Percentiles rank a stretch among this genome's conserved stretches.
Conservation (phyloP, 2,113 vertebrate genomes). For the Pseudorhombus dupliciocellatus region DNA sequence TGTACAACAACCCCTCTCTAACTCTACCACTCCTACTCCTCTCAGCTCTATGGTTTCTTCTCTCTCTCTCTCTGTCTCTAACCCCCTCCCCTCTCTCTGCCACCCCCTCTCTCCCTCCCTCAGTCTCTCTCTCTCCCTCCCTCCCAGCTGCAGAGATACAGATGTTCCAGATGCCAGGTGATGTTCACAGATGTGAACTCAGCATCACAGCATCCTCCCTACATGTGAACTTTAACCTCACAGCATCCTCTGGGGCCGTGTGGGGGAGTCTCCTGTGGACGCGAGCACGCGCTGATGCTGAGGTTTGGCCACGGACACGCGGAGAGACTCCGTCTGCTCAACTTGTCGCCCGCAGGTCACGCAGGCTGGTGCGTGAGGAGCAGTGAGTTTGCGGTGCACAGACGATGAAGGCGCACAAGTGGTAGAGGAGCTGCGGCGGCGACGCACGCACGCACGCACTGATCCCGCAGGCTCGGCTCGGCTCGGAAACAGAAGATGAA, state of each 20-base stretch:
- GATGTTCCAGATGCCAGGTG: slow-evolving; percentile 16
- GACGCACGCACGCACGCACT: neutral
- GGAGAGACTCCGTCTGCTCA: neutral
- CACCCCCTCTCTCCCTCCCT: neutral
- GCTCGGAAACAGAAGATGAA: slow-evolving; percentile 78
- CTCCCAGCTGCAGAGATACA: slow-evolving; percentile 8
- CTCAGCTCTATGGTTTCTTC: neutral
- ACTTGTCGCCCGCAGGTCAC: slow-evolving; percentile 1
- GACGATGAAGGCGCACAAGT: slow-evolving; percentile 2
- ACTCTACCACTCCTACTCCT: neutral
- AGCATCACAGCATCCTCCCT: too few species aligned
- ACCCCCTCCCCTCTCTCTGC: too few species aligned
- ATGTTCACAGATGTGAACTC: neutral
- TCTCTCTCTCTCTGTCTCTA: neutral
- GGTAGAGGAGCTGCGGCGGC: slow-evolving; percentile 25
- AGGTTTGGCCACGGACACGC: slow-evolving; percentile 2
- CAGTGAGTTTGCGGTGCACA: slow-evolving; percentile 18
- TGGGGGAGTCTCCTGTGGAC: slow-evolving; percentile 4
- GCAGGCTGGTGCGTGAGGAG: neutral
- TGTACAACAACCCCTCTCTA: neutral
- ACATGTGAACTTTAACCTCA: neutral
- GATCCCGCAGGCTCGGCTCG: slow-evolving; percentile 26
- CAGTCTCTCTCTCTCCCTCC: neutral
- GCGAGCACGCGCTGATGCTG: slow-evolving; percentile 9
- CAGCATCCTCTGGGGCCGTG: neutral